Percentiles rank a stretch among this genome's conserved stretches.
These are phyloP conservation scores for Chaetodon trifasciatus DNA, from an alignment of 2,797 vertebrate genomes.

Conservation along the genomic window DNA sequence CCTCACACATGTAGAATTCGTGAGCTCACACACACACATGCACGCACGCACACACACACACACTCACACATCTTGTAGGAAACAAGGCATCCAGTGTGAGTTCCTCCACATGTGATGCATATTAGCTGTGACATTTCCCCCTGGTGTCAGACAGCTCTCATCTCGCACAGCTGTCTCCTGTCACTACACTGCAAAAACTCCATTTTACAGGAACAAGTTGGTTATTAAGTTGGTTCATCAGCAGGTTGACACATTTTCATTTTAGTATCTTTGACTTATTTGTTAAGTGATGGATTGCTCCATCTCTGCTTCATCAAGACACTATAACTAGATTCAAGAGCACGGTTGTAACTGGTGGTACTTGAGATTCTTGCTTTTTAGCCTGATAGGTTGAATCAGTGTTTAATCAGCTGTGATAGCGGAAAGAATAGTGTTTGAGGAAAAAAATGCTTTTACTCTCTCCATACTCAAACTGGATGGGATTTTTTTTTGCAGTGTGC, in stretches of 20 bases:
- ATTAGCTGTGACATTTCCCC: constrained; percentile 76
- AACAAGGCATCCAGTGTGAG: constrained; percentile 39
- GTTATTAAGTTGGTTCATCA: constrained; percentile 22
- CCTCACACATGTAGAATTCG: constrained; percentile 55
- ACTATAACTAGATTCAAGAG: constrained; percentile 16
- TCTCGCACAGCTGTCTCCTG: constrained; percentile 81
- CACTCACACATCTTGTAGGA: constrained; percentile 17
- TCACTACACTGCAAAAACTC: constrained; percentile 39
- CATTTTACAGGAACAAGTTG: constrained; percentile 14
- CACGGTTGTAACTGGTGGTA: not conserved
- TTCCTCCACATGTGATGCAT: constrained; percentile 69
- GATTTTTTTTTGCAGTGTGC: constrained; percentile 8
- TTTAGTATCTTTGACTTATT: not conserved
- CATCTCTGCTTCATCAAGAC: constrained; percentile 24
- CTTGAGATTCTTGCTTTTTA: constrained; percentile 35
- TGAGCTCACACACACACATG: constrained; percentile 45
- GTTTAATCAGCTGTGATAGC: constrained; percentile 39
- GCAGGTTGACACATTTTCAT: not conserved
- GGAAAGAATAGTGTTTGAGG: not conserved
- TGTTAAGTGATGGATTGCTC: not conserved
- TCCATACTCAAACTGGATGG: not conserved
- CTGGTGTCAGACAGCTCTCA: constrained; percentile 62
- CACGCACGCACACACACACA: constrained; percentile 28
- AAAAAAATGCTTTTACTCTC: not conserved
- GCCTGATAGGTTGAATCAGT: constrained; percentile 30